phyloP scores from a whole-genome alignment of 2,888 invertebrate species.

The Cloeon dipterum region DNA sequence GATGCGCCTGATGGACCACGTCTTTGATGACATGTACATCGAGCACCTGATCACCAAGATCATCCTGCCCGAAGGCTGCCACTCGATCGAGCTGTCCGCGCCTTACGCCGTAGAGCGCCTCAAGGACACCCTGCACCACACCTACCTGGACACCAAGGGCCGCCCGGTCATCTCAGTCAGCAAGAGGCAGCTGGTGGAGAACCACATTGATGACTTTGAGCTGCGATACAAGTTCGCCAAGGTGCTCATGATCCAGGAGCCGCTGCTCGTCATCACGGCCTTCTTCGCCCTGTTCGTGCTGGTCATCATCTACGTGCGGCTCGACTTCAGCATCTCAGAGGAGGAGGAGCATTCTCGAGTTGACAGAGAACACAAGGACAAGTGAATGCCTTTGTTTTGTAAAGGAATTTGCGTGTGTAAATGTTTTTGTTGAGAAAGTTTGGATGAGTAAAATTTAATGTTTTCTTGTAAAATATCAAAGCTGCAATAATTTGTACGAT shows the following conservation, averaged over 20 bases:
- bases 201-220: constrained; percentile 89
- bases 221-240: constrained; percentile 61
- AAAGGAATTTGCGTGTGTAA: too few species aligned
- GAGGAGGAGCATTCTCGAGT: too few species aligned
- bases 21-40: constrained; percentile 90
- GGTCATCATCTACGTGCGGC: constrained; percentile 80
- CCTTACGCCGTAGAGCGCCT: constrained; percentile 60
- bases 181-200: constrained; percentile 75
- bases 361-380: too few species aligned
- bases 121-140: constrained; percentile 57
- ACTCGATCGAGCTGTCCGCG: constrained; percentile 53
- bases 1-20: constrained; percentile 88
- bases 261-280: constrained; percentile 66
- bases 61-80: constrained; percentile 81
- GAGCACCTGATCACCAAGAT: constrained; percentile 73
- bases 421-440: too few species aligned
- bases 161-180: constrained; percentile 67
- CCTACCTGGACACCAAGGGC: constrained; percentile 87
- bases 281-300: constrained; percentile 73
- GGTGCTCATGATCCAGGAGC: constrained; percentile 75
- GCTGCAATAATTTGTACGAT: too few species aligned
- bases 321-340: constrained; percentile 77
- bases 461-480: too few species aligned
- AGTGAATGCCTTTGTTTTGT: too few species aligned
- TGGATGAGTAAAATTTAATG: too few species aligned